Conservation (phyloP, 2,797 vertebrate species). For the Lacerta bilineata region DNA sequence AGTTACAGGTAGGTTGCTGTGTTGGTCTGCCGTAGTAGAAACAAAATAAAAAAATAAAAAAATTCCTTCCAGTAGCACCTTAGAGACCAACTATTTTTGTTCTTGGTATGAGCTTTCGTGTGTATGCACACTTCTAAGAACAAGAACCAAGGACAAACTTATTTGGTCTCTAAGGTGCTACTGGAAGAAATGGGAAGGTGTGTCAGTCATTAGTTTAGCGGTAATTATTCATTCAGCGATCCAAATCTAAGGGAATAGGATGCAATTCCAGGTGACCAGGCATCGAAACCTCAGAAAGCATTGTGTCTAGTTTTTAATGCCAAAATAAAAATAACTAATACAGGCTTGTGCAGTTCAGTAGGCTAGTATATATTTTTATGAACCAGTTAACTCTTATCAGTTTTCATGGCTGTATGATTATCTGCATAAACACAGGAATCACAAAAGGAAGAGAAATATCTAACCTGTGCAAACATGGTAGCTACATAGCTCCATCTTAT, state of each 20-base stretch:
- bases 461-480: conserved; percentile 93
- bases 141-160: too few species aligned
- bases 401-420: not conserved
- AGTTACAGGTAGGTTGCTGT: too few species aligned
- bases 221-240: not conserved
- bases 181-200: too few species aligned
- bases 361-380: not conserved
- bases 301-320: not conserved
- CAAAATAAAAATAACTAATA: not conserved
- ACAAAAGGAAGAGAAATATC: conserved; percentile 14
- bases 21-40: too few species aligned
- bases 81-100: too few species aligned
- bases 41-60: too few species aligned
- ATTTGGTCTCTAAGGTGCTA: too few species aligned
- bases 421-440: not conserved
- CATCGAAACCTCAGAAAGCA: not conserved
- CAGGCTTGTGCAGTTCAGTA: not conserved
- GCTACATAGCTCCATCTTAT: conserved; percentile 95
- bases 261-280: not conserved
- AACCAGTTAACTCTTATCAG: too few species aligned
- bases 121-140: too few species aligned
- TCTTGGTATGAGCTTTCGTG: too few species aligned
- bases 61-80: too few species aligned
- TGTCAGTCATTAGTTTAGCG: too few species aligned
- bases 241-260: not conserved